phyloP scores from a whole-genome alignment of 1,140 invertebrate species.

The Drosophila biarmipes region DNA sequence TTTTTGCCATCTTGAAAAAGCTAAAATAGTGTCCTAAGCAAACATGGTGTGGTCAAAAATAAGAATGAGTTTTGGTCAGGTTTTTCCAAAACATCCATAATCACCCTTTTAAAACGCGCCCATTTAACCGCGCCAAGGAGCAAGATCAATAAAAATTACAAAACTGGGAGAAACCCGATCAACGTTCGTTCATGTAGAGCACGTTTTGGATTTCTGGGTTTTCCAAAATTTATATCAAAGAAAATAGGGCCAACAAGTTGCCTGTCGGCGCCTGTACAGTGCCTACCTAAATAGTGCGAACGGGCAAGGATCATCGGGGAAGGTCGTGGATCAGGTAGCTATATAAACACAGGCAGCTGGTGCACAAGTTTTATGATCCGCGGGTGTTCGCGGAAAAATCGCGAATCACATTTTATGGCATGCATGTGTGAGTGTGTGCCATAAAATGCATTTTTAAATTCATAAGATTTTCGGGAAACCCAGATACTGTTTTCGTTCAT shows the following conservation, averaged over 20 bases:
- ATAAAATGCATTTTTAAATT: conserved; percentile 77
- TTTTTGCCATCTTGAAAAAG: no score
- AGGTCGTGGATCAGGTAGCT: conserved; percentile 32
- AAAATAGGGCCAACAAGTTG: conserved; percentile 68
- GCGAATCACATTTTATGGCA: conserved; percentile 70
- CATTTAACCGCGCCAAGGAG: conserved; percentile 19
- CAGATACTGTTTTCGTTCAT: conserved; percentile 71
- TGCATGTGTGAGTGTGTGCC: conserved; percentile 50
- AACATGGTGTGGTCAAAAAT: not conserved
- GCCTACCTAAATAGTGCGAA: conserved; percentile 72
- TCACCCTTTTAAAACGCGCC: conserved; percentile 47
- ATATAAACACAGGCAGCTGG: conserved; percentile 43
- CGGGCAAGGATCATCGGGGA: not conserved
- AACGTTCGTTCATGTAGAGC: conserved; percentile 67
- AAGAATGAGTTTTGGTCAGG: conserved; percentile 12
- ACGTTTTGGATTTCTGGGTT: conserved; percentile 58
- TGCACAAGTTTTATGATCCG: conserved; percentile 55
- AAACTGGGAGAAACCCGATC: conserved; percentile 62
- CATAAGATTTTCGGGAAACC: conserved; percentile 83
- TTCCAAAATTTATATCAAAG: conserved; percentile 80
- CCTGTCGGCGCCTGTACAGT: conserved; percentile 49
- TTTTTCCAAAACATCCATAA: conserved; percentile 29
- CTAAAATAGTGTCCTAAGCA: not conserved
- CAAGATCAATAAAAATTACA: conserved; percentile 60
- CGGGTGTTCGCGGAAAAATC: conserved; percentile 66